Percentiles rank a stretch among this genome's conserved stretches.
These are phyloP conservation scores for Drosophila anceps DNA, from an alignment of 2,888 invertebrate species.

Conservation along the genomic window DNA sequence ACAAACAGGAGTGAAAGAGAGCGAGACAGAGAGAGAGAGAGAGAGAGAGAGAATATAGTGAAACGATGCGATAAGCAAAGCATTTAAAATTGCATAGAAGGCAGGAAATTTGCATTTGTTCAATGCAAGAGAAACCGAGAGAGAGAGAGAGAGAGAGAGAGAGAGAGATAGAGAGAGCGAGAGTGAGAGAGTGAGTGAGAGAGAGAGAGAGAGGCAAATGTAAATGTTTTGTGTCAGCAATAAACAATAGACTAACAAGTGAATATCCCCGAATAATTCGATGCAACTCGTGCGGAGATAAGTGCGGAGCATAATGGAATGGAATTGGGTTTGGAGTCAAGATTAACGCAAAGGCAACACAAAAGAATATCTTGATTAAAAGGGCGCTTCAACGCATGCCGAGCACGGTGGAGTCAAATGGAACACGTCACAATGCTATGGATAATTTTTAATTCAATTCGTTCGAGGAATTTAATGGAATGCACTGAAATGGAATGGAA, in stretches of 20 bases:
- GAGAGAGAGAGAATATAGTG: slow-evolving; percentile 10
- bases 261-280: slow-evolving; percentile 30
- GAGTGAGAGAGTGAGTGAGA: not conserved
- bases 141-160: not conserved
- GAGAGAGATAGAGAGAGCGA: slow-evolving; percentile 2
- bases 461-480: not conserved
- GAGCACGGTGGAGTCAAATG: not conserved
- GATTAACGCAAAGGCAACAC: slow-evolving; percentile 1
- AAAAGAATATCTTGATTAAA: slow-evolving; percentile 13
- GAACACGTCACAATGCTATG: not conserved
- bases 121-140: slow-evolving; percentile 10
- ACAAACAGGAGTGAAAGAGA: slow-evolving; percentile 18
- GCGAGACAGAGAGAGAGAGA: not conserved
- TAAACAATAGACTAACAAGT: slow-evolving; percentile 38
- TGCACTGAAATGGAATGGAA: not conserved
- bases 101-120: slow-evolving; percentile 62
- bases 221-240: slow-evolving; percentile 48
- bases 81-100: slow-evolving; percentile 65
- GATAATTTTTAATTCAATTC: slow-evolving; percentile 1
- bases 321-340: slow-evolving; percentile 9
- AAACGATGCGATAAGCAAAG: slow-evolving; percentile 65
- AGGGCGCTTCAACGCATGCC: not conserved
- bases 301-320: slow-evolving; percentile 6
- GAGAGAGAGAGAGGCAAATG: slow-evolving; percentile 55
- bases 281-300: slow-evolving; percentile 12